phyloP scores from a whole-genome alignment of 2,113 vertebrate species.

The Larimichthys crocea region DNA sequence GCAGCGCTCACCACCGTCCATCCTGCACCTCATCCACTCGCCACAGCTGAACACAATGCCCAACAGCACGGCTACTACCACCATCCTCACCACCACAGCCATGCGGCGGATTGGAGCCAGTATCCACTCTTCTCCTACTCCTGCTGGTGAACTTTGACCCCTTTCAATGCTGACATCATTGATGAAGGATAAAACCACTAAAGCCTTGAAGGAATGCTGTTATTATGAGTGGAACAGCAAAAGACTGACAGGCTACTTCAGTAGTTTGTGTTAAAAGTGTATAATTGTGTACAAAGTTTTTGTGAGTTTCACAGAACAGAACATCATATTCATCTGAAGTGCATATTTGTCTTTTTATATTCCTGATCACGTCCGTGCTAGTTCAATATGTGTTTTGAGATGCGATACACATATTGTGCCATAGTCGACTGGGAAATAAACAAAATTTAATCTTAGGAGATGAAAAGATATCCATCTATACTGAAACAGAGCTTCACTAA shows the following conservation, averaged over 20 bases:
- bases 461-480: not conserved
- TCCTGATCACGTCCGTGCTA: not conserved
- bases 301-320: not conserved
- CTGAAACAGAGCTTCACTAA: not conserved
- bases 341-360: not conserved
- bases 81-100: constrained; percentile 65
- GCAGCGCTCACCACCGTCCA: constrained; percentile 8
- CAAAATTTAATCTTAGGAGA: constrained; percentile 9
- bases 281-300: constrained; percentile 22
- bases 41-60: constrained; percentile 17
- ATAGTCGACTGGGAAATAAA: constrained; percentile 45
- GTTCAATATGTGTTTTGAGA: constrained; percentile 4
- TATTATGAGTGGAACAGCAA: not conserved
- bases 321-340: not conserved
- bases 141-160: constrained; percentile 83
- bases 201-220: not conserved
- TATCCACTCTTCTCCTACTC: constrained; percentile 89
- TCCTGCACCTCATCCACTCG: constrained; percentile 20
- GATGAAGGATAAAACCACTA: not conserved
- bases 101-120: constrained; percentile 89
- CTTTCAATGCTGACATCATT: not conserved
- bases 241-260: not conserved
- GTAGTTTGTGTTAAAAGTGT: constrained; percentile 14
- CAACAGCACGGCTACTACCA: constrained; percentile 65
- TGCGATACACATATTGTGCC: not conserved